Evolutionary conservation across 2,113 vertebrate genomes (phyloP).

Genomic region (Vicugna pacos): DNA sequence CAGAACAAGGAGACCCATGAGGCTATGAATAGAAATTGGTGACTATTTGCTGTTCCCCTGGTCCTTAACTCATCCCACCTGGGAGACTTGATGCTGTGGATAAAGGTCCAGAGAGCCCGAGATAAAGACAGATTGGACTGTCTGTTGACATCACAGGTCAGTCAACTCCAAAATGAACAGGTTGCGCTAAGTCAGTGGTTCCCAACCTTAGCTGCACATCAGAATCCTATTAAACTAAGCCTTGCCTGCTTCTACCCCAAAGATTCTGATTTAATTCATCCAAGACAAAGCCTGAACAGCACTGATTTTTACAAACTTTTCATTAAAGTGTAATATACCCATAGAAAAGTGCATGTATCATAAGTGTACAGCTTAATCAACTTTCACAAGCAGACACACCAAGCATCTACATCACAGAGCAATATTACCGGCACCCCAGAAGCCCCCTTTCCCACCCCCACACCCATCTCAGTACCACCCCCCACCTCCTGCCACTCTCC

Average conservation of each 20-base stretch:
- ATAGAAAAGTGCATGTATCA: not conserved
- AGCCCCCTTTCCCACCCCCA: too few species aligned
- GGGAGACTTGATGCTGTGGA: not conserved
- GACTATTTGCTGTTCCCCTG: not conserved
- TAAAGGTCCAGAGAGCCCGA: not conserved
- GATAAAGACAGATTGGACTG: not conserved
- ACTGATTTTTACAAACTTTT: not conserved
- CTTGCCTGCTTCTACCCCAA: not conserved
- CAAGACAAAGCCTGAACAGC: not conserved
- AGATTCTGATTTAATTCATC: not conserved
- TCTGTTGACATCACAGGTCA: not conserved
- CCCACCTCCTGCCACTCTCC: not conserved
- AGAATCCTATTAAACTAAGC: not conserved
- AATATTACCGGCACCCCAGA: not conserved
- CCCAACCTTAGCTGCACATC: accelerated
- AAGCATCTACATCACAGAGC: not conserved
- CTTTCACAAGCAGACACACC: not conserved
- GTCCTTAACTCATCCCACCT: not conserved
- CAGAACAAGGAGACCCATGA: not conserved
- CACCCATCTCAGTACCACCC: accelerated
- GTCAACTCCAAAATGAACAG: not conserved
- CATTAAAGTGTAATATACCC: not conserved
- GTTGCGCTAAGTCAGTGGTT: not conserved
- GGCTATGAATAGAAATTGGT: accelerated
- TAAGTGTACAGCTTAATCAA: accelerated